phyloP scores from a whole-genome alignment of 2,888 invertebrate genomes.

The Aphrophora alni region DNA sequence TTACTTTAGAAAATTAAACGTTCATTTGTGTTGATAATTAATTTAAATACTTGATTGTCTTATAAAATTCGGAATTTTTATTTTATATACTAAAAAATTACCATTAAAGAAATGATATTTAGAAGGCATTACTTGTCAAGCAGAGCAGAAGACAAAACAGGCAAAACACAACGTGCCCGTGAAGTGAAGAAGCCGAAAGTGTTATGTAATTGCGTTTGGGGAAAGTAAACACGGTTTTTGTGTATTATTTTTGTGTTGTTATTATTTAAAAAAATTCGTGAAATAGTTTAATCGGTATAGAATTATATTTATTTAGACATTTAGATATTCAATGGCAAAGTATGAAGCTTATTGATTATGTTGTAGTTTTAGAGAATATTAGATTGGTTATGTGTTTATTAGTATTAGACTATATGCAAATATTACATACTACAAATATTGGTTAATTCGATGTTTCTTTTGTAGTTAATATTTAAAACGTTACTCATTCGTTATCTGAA shows the following conservation, averaged over 20 bases:
- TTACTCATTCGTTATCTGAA: no score
- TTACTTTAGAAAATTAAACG: no score
- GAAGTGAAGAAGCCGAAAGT: neutral
- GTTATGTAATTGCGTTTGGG: neutral
- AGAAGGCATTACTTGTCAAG: neutral
- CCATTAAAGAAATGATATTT: no score
- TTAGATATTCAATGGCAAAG: neutral
- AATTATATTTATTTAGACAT: neutral
- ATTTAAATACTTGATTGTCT: no score
- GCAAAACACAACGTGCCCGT: neutral
- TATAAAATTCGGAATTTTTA: no score
- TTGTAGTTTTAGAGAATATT: neutral
- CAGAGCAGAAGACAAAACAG: neutral
- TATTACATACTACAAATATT: no score
- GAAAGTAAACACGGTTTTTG: neutral
- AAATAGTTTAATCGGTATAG: neutral
- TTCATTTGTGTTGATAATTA: no score
- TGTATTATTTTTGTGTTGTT: neutral
- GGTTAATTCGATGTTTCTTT: no score
- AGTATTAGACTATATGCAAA: no score
- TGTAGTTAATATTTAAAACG: no score
- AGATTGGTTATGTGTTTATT: no score
- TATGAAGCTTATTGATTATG: neutral
- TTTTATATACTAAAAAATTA: no score
- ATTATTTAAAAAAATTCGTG: neutral